Percentiles rank a stretch among this genome's conserved stretches.
Evolutionary conservation across 2,888 invertebrate genomes (phyloP).

Genomic region (Aproaerema taeniolella): DNA sequence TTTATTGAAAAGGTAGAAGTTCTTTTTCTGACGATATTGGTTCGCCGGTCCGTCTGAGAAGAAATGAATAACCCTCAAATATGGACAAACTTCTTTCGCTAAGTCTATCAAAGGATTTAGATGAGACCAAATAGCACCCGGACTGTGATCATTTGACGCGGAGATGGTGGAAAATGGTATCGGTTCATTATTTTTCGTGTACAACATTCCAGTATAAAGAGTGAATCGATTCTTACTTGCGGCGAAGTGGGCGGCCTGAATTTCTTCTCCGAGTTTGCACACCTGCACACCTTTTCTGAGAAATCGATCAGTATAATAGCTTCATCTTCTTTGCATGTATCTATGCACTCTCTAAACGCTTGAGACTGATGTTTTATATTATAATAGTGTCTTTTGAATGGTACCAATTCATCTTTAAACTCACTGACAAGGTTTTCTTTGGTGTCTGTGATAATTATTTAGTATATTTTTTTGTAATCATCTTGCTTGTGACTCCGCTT

Average conservation of each 20-base stretch:
- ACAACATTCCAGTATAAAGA: constrained; percentile 20
- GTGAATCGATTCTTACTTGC: constrained; percentile 22
- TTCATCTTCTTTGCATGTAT: neutral
- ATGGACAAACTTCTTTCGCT: too few relatives aligned
- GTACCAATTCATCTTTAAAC: neutral
- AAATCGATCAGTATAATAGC: neutral
- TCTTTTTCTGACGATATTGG: too few relatives aligned
- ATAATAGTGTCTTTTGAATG: too few relatives aligned
- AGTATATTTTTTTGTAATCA: neutral
- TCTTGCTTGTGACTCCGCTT: neutral
- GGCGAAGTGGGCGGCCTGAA: constrained; percentile 22
- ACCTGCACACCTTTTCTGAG: constrained; percentile 2
- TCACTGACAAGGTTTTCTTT: neutral
- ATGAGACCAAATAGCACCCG: too few relatives aligned
- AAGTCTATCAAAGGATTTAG: too few relatives aligned
- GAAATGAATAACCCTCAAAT: too few relatives aligned
- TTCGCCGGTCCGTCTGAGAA: too few relatives aligned
- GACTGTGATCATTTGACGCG: too few relatives aligned
- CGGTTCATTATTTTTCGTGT: constrained; percentile 11
- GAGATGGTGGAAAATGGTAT: too few relatives aligned
- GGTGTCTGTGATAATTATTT: neutral
- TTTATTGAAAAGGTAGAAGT: too few relatives aligned
- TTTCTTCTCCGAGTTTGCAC: constrained; percentile 14
- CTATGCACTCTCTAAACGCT: neutral
- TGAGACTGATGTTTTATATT: neutral